phyloP scores from a whole-genome alignment of 2,797 vertebrate species.

The Apogon hyalosoma region DNA sequence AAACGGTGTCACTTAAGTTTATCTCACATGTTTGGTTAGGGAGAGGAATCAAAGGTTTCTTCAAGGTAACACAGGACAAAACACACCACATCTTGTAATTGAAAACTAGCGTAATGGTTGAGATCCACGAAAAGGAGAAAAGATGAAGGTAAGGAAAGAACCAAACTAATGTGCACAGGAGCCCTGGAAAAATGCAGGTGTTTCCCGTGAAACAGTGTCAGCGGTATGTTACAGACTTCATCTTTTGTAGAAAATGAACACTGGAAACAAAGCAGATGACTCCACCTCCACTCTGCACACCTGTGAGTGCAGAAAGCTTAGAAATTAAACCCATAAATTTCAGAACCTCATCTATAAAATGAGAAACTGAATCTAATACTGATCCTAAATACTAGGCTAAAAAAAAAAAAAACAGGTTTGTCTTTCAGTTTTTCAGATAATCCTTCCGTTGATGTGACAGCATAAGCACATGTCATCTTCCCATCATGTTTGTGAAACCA shows the following conservation, averaged over 20 bases:
- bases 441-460: too few species aligned
- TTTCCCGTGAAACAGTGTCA: too few species aligned
- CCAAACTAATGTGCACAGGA: background rate
- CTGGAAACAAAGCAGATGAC: background rate
- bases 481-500: too few species aligned
- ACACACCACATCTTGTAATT: slow-evolving; percentile 62
- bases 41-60: slow-evolving; percentile 49
- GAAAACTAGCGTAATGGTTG: slow-evolving; percentile 48
- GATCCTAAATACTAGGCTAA: too few species aligned
- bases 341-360: background rate
- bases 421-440: too few species aligned
- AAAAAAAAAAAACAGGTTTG: too few species aligned
- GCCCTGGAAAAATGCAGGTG: too few species aligned
- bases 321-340: background rate
- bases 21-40: slow-evolving; percentile 36
- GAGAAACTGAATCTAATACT: too few species aligned
- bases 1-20: slow-evolving; percentile 62
- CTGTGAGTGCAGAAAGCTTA: slow-evolving; percentile 5
- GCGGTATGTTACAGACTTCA: too few species aligned
- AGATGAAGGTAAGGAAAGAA: background rate
- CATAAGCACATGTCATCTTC: too few species aligned
- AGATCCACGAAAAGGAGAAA: slow-evolving; percentile 13
- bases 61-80: slow-evolving; percentile 48
- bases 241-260: slow-evolving; percentile 23
- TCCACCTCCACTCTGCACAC: background rate